phyloP scores from a whole-genome alignment of 2,888 invertebrate species.

The Oligia strigilis region DNA sequence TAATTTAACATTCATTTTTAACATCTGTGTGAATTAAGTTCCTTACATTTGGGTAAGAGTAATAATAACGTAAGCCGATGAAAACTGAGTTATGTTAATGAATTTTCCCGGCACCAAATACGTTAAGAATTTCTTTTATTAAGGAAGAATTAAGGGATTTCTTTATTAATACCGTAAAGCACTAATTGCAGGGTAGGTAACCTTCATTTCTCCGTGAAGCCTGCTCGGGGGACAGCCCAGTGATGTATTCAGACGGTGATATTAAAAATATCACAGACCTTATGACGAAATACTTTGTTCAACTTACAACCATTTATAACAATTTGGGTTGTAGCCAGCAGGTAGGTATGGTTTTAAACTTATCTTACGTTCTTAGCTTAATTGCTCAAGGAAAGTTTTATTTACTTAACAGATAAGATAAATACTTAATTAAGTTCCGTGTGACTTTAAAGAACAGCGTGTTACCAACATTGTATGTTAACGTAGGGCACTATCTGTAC shows the following conservation, averaged over 20 bases:
- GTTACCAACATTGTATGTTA: constrained; percentile 31
- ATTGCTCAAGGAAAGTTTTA: constrained; percentile 37
- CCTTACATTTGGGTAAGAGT: constrained; percentile 49
- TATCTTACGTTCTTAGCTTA: constrained; percentile 17
- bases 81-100: constrained; percentile 68
- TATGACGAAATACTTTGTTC: constrained; percentile 28
- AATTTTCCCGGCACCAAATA: constrained; percentile 66
- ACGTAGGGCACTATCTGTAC: constrained; percentile 5
- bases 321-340: constrained; percentile 22
- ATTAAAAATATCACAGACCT: constrained; percentile 22
- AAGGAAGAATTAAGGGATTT: constrained; percentile 81
- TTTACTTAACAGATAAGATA: constrained; percentile 34
- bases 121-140: constrained; percentile 78
- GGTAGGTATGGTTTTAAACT: constrained; percentile 18
- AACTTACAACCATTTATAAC: constrained; percentile 11
- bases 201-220: constrained; percentile 78
- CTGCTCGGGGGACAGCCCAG: constrained; percentile 72
- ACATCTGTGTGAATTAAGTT: constrained; percentile 49
- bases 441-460: constrained; percentile 34
- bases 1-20: constrained; percentile 42
- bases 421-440: constrained; percentile 40
- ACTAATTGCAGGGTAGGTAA: constrained; percentile 81
- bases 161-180: constrained; percentile 82
- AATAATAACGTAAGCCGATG: constrained; percentile 59
- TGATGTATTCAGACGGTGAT: constrained; percentile 63